Evolutionary conservation across 2,888 invertebrate species (phyloP), one percentile per base, ranked within the genome.

Genomic region (Malacosoma neustria): DNA sequence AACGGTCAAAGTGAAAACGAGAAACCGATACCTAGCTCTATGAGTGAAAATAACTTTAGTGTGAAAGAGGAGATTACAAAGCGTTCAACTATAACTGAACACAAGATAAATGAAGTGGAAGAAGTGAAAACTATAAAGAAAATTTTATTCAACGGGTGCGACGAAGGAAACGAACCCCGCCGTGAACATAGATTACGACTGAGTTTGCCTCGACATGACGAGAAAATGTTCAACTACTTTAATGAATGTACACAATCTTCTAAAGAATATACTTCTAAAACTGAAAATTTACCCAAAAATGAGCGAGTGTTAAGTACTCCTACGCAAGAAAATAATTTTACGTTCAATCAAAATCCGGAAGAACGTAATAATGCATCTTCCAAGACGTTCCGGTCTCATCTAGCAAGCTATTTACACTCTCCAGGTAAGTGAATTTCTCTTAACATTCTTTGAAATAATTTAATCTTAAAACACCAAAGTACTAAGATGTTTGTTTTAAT

Each of bases 91-190:
- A 64, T 86, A 41, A 80, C 74, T 11, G 85, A 87, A 49, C 74
- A 76, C 42, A 72, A 77, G 54, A 67, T 81, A 45, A 82, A 61
- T 46, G 73, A 87, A 64, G 59, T 72, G 5, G 80, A 87, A 61
- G 84, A 87, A 69, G 70, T 85, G 22, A 84, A 76, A 43, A 87
- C 85, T n/a, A 75, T 77, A 43, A 84, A 80, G 56, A 87, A 77
- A 58, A 62, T 84, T 38, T 52, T 79, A 15, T 50, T 85, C 3
- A 86, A 85, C 48, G 85, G 81, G 29, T 66, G 72, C 14, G 61
- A 59, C 31, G 64, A 60, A 13, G 41, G 46, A 13, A 49, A 38
- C n/a, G 48, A 59, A 46, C 3, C 41, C 40, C 9, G 54, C 49
- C 14, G 40, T 40, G 15, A 38, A 32, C 41, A 41, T 30, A 54